phyloP scores from a whole-genome alignment of 2,113 vertebrate genomes.

The Sialia sialis region DNA sequence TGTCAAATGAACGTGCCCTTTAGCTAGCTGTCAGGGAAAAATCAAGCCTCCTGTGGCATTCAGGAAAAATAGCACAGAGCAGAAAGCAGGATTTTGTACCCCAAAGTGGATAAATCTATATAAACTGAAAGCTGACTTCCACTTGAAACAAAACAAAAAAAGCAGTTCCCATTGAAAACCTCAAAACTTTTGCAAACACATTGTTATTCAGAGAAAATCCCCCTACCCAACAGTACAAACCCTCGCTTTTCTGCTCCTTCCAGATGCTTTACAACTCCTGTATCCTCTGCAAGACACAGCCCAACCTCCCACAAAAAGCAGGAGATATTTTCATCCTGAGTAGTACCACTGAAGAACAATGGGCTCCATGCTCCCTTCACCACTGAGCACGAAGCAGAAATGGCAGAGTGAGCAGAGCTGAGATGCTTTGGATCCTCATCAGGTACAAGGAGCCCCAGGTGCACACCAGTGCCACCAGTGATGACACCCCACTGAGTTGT shows the following conservation, averaged over 20 bases:
- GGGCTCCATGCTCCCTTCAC: fast-evolving
- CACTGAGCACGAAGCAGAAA: background rate
- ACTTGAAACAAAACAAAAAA: conserved; percentile 15
- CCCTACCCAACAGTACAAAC: background rate
- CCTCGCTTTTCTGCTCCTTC: background rate
- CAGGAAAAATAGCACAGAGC: conserved; percentile 41
- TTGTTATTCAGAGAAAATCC: conserved; percentile 1
- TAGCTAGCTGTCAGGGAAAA: conserved; percentile 57
- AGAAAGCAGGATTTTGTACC: conserved; percentile 42
- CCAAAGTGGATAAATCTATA: conserved; percentile 43
- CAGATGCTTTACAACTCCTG: background rate
- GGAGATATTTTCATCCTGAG: background rate
- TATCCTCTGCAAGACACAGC: background rate
- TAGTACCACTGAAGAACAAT: fast-evolving
- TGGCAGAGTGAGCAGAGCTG: background rate
- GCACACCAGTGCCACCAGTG: background rate
- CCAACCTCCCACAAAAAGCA: background rate
- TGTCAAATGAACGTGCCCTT: conserved; percentile 62
- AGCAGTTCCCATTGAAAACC: conserved; percentile 3
- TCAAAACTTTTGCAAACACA: background rate
- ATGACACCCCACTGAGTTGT: background rate
- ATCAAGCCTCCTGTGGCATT: conserved; percentile 36
- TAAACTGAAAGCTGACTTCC: conserved; percentile 44
- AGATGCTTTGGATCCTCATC: fast-evolving
- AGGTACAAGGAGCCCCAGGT: background rate